These are phyloP conservation scores for Notarius quadriscutis DNA, from an alignment of 2,113 vertebrate species.

Conservation along the genomic window DNA sequence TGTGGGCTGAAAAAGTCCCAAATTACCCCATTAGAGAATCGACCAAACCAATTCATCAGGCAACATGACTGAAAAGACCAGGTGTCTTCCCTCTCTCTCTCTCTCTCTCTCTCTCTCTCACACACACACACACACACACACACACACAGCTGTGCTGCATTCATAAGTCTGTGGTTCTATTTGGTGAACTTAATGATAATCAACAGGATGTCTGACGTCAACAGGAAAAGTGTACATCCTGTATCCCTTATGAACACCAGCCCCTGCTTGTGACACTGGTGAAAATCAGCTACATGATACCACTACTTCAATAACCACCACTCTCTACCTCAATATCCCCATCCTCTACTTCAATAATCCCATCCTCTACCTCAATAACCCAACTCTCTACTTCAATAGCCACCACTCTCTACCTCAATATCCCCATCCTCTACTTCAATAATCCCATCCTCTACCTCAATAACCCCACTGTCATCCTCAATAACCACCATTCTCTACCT, in stretches of 20 bases:
- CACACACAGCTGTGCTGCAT: constrained; percentile 4
- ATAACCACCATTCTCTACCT: not conserved
- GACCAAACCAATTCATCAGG: not conserved
- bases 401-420: not conserved
- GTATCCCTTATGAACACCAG: not conserved
- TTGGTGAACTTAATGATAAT: constrained; percentile 4
- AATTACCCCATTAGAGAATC: not conserved
- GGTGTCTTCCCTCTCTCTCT: constrained; percentile 3
- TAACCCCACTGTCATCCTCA: not conserved
- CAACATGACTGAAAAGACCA: not conserved
- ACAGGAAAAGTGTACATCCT: constrained; percentile 4
- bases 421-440: not conserved
- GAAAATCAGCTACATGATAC: not conserved
- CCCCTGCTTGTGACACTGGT: not conserved
- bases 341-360: not conserved
- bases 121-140: constrained; percentile 17
- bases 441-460: not conserved
- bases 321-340: not conserved
- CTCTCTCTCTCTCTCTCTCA: not conserved
- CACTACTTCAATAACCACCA: not conserved
- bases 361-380: not conserved
- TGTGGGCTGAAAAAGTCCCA: not conserved
- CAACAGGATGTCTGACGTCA: constrained; percentile 3
- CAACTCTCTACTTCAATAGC: not conserved
- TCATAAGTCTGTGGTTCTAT: not conserved